phyloP scores from a whole-genome alignment of 2,113 vertebrate genomes.

The Apistogramma diplotaenia region DNA sequence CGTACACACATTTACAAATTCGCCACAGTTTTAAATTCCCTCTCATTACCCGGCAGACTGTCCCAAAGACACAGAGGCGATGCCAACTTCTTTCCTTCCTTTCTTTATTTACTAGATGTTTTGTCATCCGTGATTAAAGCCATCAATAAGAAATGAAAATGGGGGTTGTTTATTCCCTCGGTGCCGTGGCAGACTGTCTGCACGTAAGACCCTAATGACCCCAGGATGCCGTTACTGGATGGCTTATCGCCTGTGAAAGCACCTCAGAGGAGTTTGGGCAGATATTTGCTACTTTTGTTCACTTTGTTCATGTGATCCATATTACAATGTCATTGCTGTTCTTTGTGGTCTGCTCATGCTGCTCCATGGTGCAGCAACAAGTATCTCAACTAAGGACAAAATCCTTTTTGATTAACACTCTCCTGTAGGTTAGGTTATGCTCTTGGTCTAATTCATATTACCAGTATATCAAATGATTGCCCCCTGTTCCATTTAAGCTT shows the following conservation, averaged over 20 bases:
- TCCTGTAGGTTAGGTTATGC: fast-evolving
- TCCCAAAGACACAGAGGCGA: slow-evolving; percentile 32
- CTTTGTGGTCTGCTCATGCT: neutral
- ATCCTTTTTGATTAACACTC: neutral
- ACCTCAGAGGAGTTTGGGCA: slow-evolving; percentile 50
- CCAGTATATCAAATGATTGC: neutral
- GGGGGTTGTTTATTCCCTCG: slow-evolving; percentile 42
- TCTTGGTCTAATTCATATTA: neutral
- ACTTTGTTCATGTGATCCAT: slow-evolving; percentile 49
- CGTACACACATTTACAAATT: slow-evolving; percentile 52
- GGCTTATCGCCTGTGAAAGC: slow-evolving; percentile 56
- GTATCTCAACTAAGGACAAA: neutral
- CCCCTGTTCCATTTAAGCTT: neutral
- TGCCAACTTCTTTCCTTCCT: slow-evolving; percentile 15
- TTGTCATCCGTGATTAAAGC: slow-evolving; percentile 64
- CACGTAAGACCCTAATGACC: slow-evolving; percentile 63
- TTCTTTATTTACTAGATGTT: slow-evolving; percentile 45
- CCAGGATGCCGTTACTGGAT: slow-evolving; percentile 44
- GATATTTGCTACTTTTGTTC: slow-evolving; percentile 37
- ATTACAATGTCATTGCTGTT: slow-evolving; percentile 28
- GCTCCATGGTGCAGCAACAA: slow-evolving; percentile 34
- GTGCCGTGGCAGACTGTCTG: slow-evolving; percentile 49
- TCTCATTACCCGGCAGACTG: slow-evolving; percentile 32
- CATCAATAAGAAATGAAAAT: slow-evolving; percentile 69
- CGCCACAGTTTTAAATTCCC: slow-evolving; percentile 52